Percentiles rank a stretch among this genome's conserved stretches.
phyloP scores from a whole-genome alignment of 2,113 vertebrate species.

The Misgurnus anguillicaudatus region DNA sequence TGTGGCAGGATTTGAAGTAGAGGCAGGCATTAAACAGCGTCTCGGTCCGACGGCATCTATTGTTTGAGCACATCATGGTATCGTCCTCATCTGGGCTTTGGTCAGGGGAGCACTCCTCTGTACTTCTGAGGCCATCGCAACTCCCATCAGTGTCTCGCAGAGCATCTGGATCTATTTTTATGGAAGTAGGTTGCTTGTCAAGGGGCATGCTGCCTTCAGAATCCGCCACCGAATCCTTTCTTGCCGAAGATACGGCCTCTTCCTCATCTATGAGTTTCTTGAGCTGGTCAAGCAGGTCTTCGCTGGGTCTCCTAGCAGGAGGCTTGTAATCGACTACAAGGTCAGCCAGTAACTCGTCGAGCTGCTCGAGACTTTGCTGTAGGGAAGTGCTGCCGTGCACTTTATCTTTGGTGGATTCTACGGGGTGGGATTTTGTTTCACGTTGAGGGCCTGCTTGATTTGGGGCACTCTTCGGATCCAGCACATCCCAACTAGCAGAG shows the following conservation, averaged over 20 bases:
- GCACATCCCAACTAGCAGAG: constrained; percentile 84
- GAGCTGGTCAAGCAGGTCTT: constrained; percentile 84
- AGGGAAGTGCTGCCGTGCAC: constrained; percentile 76
- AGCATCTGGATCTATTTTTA: constrained; percentile 66
- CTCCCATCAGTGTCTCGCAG: constrained; percentile 69
- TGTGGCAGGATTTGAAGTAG: constrained; percentile 98
- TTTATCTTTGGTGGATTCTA: constrained; percentile 71
- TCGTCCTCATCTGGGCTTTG: constrained; percentile 93
- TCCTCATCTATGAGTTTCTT: constrained; percentile 84
- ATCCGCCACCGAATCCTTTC: constrained; percentile 64
- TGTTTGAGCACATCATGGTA: constrained; percentile 96
- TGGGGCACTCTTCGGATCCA: constrained; percentile 70
- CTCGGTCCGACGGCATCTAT: constrained; percentile 91
- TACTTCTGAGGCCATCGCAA: constrained; percentile 71
- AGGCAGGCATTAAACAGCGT: constrained; percentile 96
- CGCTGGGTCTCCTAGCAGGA: constrained; percentile 69
- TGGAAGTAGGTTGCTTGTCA: constrained; percentile 84
- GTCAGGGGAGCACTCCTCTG: constrained; percentile 86
- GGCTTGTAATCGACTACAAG: constrained; percentile 94
- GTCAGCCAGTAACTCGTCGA: constrained; percentile 94
- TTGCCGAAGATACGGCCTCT: constrained; percentile 68
- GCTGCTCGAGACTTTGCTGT: constrained; percentile 93
- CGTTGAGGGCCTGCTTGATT: constrained; percentile 62
- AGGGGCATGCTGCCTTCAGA: constrained; percentile 70
- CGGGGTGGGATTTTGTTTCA: constrained; percentile 58